These are phyloP conservation scores for Drosophila simulans DNA, from an alignment of 1,140 invertebrate genomes.

Conservation along the genomic window DNA sequence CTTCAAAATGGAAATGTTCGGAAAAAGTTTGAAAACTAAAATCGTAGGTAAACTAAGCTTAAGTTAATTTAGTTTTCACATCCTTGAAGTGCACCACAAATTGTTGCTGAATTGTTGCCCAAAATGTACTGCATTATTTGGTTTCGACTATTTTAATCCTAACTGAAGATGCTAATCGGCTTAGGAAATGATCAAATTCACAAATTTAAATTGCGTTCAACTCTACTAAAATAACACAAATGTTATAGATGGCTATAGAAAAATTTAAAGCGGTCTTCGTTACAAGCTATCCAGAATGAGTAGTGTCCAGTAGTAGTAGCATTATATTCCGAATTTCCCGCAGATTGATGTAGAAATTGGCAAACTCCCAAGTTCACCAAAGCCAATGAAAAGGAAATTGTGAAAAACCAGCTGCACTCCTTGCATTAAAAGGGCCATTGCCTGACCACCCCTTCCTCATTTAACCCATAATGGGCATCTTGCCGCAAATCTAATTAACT, in stretches of 20 bases:
- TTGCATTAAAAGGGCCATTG: constrained; percentile 61
- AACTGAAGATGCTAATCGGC: too few relatives aligned
- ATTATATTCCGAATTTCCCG: too few relatives aligned
- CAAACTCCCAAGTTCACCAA: not conserved
- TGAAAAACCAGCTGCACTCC: constrained; percentile 60
- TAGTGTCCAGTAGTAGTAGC: too few relatives aligned
- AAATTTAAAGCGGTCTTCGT: too few relatives aligned
- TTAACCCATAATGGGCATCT: constrained; percentile 71
- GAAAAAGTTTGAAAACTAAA: not conserved
- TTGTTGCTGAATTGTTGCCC: not conserved
- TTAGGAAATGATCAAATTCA: too few relatives aligned
- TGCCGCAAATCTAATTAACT: constrained; percentile 82
- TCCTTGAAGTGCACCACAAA: not conserved
- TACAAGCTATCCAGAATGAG: too few relatives aligned
- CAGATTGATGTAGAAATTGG: not conserved
- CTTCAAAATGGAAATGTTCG: not conserved
- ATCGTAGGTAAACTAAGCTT: constrained; percentile 1
- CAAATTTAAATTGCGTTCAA: too few relatives aligned
- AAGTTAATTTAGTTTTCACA: not conserved
- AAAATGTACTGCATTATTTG: too few relatives aligned
- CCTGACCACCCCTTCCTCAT: constrained; percentile 1
- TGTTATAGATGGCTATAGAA: too few relatives aligned
- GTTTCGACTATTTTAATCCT: too few relatives aligned
- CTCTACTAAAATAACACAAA: too few relatives aligned
- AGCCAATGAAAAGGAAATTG: constrained; percentile 57